These are phyloP conservation scores for Molossus molossus DNA, from an alignment of 2,797 vertebrate genomes.

Conservation along the genomic window DNA sequence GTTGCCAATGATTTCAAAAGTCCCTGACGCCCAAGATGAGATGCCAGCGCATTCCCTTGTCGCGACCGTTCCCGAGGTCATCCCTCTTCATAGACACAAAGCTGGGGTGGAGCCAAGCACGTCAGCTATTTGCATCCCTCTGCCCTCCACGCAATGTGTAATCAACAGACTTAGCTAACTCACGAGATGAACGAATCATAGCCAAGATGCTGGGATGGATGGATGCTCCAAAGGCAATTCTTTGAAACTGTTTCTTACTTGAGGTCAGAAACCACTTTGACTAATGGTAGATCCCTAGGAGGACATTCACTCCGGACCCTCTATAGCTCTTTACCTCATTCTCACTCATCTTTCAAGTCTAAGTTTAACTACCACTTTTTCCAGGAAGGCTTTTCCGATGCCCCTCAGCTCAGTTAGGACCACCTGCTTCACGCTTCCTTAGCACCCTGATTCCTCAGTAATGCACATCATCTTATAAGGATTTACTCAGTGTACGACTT, in stretches of 20 bases:
- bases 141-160: not conserved
- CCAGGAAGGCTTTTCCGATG: not conserved
- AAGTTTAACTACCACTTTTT: not conserved
- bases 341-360: conserved; percentile 8
- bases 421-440: not conserved
- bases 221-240: not conserved
- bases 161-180: not conserved
- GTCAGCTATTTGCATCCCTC: conserved; percentile 22
- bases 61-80: not conserved
- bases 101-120: not conserved
- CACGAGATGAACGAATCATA: not conserved
- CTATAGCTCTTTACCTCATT: not conserved
- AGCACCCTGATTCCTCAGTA: not conserved
- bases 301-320: not conserved
- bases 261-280: not conserved
- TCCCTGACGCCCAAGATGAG: not conserved
- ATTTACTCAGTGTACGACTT: not conserved
- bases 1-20: conserved; percentile 53
- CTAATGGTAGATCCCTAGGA: not conserved
- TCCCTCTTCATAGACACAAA: not conserved
- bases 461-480: not conserved
- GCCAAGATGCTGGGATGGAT: not conserved
- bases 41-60: not conserved
- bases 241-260: not conserved
- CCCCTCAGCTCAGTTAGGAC: not conserved